A percentile compares a stretch with the other conserved stretches of the same genome.
Evolutionary conservation across 1,140 invertebrate genomes (phyloP).

Genomic region (Musca domestica): DNA sequence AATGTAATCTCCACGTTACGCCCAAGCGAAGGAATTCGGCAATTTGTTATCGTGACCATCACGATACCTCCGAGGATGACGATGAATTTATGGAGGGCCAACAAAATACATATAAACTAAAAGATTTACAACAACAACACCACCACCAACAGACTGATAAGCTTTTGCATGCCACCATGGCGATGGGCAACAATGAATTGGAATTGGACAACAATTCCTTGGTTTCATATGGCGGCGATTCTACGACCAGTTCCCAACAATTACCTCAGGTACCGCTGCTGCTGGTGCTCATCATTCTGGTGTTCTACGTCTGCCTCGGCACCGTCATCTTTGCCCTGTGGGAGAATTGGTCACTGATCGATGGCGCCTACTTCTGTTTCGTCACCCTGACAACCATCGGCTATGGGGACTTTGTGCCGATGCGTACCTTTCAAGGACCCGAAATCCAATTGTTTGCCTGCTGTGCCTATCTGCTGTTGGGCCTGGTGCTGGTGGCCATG

Average conservation of each 20-base stretch:
- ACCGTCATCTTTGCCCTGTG: constrained; percentile 70
- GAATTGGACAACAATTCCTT: constrained; percentile 19
- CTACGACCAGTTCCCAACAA: not conserved
- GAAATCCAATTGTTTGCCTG: constrained; percentile 76
- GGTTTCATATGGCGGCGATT: constrained; percentile 9
- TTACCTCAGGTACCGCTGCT: constrained; percentile 66
- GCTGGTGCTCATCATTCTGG: constrained; percentile 68
- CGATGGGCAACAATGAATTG: constrained; percentile 23
- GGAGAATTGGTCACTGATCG: constrained; percentile 77
- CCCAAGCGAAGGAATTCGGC: constrained; percentile 8
- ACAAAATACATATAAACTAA: constrained; percentile 24
- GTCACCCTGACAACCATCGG: constrained; percentile 84
- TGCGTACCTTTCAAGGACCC: constrained; percentile 62
- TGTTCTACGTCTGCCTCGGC: constrained; percentile 70
- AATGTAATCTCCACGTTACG: constrained; percentile 17
- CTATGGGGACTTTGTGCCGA: constrained; percentile 78
- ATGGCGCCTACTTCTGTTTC: constrained; percentile 85
- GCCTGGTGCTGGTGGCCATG: constrained; percentile 87
- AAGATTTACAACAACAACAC: constrained; percentile 7
- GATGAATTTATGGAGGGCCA: constrained; percentile 44
- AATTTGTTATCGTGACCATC: constrained; percentile 34
- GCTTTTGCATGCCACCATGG: not conserved
- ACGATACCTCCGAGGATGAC: constrained; percentile 49
- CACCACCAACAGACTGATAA: constrained; percentile 7
- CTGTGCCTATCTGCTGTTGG: constrained; percentile 82